Evolutionary conservation across 1,140 invertebrate genomes (phyloP), one percentile per base, ranked within the genome.

Genomic region (Habropoda laboriosa): DNA sequence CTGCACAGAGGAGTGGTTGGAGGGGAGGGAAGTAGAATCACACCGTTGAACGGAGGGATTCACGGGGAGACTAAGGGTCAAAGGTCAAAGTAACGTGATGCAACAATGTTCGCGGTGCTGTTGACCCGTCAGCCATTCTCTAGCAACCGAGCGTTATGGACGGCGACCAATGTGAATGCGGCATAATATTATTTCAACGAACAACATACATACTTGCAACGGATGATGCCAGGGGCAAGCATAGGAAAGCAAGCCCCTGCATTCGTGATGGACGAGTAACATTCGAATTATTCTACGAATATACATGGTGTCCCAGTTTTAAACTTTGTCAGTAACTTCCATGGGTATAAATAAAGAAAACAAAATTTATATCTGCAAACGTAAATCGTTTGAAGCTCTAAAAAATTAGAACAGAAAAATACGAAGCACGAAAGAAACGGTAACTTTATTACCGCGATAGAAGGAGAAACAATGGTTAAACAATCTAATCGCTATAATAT

Each of bases 71-170:
- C 32, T 10, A 57, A 55, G 24, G 67, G 67, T 71, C 67, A 71
- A 30, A 71, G 67, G 51, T 71, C 51, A 30, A 13, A 55, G 35
- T 42, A 30, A 53, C 67, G 24, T n/a, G 49, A 55, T 38, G 35
- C 35, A 55, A 70, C 51, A 70, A 70, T 42, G 67, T 57, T 71
- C 24, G 6, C 24, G 4, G 35, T 40, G 35, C 35, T 40, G 49
- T 70, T 70, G 51, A 70, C 67, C 51, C 32, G 18, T 24, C 21
- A n/a, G n/a, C n/a, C n/a, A n/a, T n/a, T n/a, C n/a, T n/a, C n/a
- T n/a, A n/a, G n/a, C 16, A 18, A 8, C 67, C n/a, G n/a, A 24
- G 3, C 30, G 66, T 70, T 70, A 57, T 55, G 27, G 32, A 53
- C 66, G 32, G 32, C 32, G 35, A 13, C 10, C n/a, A n/a, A 32